Conservation (phyloP, 2,113 vertebrate species). For the Bufo bufo region DNA sequence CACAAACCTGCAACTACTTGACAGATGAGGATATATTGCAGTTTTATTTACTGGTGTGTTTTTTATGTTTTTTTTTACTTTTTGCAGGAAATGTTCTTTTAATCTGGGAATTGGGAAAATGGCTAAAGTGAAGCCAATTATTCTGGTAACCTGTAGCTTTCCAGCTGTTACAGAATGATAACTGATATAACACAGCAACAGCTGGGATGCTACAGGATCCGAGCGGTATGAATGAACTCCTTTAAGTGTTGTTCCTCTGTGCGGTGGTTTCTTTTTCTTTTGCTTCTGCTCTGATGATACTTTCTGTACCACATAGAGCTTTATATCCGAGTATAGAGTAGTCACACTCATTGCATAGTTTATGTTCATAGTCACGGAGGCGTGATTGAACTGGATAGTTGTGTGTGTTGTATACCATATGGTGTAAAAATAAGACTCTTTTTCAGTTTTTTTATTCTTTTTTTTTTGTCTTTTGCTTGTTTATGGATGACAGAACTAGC, state of each 20-base stretch:
- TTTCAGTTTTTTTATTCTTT: neutral
- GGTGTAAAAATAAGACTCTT: neutral
- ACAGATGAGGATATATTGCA: neutral
- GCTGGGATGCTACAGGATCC: neutral
- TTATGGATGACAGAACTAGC: neutral
- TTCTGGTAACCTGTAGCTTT: conserved; percentile 25
- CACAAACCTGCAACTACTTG: neutral
- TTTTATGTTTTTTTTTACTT: neutral
- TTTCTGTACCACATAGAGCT: neutral
- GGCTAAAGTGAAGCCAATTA: neutral
- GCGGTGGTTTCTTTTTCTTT: neutral
- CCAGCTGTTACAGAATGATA: conserved; percentile 15
- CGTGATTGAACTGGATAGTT: neutral
- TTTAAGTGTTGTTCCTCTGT: neutral
- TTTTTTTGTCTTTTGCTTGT: neutral
- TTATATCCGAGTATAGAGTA: neutral
- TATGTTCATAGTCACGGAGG: neutral
- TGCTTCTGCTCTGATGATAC: neutral
- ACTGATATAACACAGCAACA: conserved; percentile 22
- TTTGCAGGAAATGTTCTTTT: neutral
- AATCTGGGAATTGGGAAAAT: neutral
- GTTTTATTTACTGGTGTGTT: neutral
- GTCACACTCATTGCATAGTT: neutral
- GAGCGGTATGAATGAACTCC: no score
- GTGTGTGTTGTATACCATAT: neutral